Evolutionary conservation across 2,888 invertebrate genomes (phyloP).

Genomic region (Macrophya alboannulata): DNA sequence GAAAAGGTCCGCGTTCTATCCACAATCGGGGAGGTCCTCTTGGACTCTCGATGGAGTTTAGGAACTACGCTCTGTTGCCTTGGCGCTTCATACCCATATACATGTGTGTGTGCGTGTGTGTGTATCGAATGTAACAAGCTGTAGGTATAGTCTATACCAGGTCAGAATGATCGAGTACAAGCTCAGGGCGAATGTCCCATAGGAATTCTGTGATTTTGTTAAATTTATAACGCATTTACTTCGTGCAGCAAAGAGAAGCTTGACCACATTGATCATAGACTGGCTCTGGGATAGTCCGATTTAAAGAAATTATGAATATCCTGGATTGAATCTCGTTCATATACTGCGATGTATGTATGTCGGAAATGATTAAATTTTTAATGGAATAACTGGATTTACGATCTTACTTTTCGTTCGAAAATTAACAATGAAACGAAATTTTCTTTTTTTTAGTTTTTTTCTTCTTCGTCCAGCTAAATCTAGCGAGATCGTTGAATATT

Average conservation of each 20-base stretch:
- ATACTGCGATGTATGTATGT: no score
- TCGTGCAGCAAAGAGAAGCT: neutral
- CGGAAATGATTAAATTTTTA: no score
- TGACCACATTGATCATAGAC: neutral
- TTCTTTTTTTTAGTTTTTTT: neutral
- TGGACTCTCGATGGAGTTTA: neutral
- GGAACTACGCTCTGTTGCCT: slow-evolving; percentile 78
- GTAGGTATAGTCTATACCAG: neutral
- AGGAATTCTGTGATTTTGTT: neutral
- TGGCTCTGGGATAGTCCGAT: no score
- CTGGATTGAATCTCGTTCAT: no score
- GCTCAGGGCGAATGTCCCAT: slow-evolving; percentile 20
- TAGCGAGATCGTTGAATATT: slow-evolving; percentile 16
- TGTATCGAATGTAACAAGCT: neutral
- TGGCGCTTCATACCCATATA: slow-evolving; percentile 50
- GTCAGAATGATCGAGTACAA: neutral
- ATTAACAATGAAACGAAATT: neutral
- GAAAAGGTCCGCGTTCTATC: neutral
- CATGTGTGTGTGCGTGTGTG: neutral
- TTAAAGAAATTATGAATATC: no score
- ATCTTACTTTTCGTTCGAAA: no score
- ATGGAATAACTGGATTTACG: no score
- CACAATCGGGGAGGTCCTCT: slow-evolving; percentile 20
- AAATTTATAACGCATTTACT: neutral
- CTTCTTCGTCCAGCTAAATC: neutral